These are phyloP conservation scores for Heteromurus nitidus DNA, from an alignment of 2,888 invertebrate species.

Conservation along the genomic window DNA sequence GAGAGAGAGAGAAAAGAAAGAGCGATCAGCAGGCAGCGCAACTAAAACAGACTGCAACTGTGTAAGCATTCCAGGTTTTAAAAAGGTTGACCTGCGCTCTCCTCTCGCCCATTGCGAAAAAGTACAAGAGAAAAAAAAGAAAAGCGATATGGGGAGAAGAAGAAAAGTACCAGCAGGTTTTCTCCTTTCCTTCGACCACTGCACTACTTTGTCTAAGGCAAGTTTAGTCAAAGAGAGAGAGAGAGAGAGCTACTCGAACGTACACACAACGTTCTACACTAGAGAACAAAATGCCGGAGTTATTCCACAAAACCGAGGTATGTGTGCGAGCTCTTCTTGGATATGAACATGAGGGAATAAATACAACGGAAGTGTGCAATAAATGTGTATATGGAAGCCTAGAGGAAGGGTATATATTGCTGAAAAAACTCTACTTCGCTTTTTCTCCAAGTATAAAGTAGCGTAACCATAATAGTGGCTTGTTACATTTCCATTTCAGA, in stretches of 20 bases:
- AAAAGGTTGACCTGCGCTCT: conserved; percentile 72
- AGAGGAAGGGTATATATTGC: not conserved
- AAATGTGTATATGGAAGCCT: not conserved
- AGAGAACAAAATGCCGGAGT: conserved; percentile 41
- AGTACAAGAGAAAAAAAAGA: conserved; percentile 70
- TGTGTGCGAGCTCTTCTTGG: too few species aligned
- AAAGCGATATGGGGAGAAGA: conserved; percentile 70
- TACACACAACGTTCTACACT: too few species aligned
- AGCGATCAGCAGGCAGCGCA: conserved; percentile 58
- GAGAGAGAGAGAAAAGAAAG: conserved; percentile 36
- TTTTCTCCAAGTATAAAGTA: not conserved
- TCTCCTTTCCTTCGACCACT: conserved; percentile 7
- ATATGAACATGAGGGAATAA: not conserved
- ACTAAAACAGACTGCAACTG: conserved; percentile 60
- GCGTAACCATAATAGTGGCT: not conserved
- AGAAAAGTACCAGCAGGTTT: conserved; percentile 58
- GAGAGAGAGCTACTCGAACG: conserved; percentile 17
- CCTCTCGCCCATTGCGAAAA: conserved; percentile 59
- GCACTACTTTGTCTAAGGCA: not conserved
- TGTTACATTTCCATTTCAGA: conserved; percentile 46
- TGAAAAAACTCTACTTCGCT: not conserved
- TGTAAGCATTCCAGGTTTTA: conserved; percentile 66
- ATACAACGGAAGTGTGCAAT: conserved; percentile 14
- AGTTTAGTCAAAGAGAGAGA: conserved; percentile 11
- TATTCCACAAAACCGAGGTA: conserved; percentile 24